phyloP scores from a whole-genome alignment of 2,113 vertebrate genomes.

The Hemiscyllium ocellatum region DNA sequence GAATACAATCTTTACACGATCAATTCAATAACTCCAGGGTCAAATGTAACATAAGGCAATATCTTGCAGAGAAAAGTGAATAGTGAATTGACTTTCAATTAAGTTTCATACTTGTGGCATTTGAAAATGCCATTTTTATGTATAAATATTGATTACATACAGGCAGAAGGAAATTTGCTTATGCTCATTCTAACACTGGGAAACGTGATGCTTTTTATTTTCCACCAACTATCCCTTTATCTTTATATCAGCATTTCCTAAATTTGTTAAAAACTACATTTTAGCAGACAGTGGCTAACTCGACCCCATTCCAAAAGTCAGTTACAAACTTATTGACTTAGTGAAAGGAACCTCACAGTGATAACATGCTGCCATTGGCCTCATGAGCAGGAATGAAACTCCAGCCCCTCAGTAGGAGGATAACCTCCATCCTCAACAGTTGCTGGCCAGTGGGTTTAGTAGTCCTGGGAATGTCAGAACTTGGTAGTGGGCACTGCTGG shows the following conservation, averaged over 20 bases:
- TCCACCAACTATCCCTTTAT: background rate
- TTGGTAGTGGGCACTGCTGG: too few species aligned
- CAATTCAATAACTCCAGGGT: background rate
- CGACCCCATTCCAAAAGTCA: too few species aligned
- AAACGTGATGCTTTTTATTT: background rate
- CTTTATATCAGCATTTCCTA: background rate
- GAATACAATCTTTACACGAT: background rate
- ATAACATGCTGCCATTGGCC: too few species aligned
- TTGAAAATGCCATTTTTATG: slow-evolving; percentile 12
- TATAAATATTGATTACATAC: background rate
- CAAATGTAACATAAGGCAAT: background rate
- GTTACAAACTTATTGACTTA: too few species aligned
- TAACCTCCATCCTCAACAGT: too few species aligned
- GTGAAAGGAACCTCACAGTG: too few species aligned
- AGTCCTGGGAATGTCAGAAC: too few species aligned
- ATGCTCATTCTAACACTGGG: background rate
- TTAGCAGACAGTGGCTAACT: too few species aligned
- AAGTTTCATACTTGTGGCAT: background rate
- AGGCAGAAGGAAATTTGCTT: background rate
- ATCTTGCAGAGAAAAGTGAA: background rate
- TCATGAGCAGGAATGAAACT: too few species aligned
- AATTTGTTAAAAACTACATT: background rate
- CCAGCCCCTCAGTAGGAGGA: too few species aligned
- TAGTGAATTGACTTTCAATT: background rate
- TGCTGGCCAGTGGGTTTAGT: too few species aligned